Conservation (phyloP, 2,888 invertebrate species). For the Caenorhabditis angaria region DNA sequence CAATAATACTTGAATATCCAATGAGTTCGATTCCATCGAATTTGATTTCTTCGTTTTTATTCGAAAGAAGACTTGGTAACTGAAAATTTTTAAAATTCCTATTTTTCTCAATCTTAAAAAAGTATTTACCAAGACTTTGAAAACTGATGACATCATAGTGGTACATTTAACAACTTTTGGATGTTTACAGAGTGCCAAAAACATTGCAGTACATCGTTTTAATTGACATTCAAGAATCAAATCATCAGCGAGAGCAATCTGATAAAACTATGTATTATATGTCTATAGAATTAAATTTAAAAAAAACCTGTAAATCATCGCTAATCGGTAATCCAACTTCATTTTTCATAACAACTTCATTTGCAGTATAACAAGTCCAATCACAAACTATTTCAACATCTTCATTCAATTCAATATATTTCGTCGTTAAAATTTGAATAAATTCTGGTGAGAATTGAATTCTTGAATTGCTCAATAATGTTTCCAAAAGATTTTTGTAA, state of each 20-base stretch:
- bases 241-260: slow-evolving; percentile 7
- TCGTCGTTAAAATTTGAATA: slow-evolving; percentile 9
- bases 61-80: slow-evolving; percentile 26
- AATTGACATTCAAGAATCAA: slow-evolving; percentile 11
- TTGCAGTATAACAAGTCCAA: slow-evolving; percentile 21
- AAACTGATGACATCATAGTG: slow-evolving; percentile 14
- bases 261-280: neutral
- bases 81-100: neutral
- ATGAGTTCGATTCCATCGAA: slow-evolving; percentile 30
- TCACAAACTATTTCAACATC: slow-evolving; percentile 10
- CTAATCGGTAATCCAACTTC: neutral
- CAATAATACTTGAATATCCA: slow-evolving; percentile 28
- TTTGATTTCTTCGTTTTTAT: slow-evolving; percentile 13
- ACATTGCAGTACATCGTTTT: slow-evolving; percentile 23
- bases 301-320: slow-evolving; percentile 8
- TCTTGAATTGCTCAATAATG: slow-evolving; percentile 4
- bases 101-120: neutral
- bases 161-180: slow-evolving; percentile 16
- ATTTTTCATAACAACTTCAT: slow-evolving; percentile 1
- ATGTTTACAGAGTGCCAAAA: slow-evolving; percentile 25
- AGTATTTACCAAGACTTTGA: slow-evolving; percentile 16
- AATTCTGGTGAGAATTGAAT: slow-evolving; percentile 19
- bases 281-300: no score
- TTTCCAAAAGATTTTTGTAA: slow-evolving; percentile 10
- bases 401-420: slow-evolving; percentile 20